Percentiles rank a stretch among this genome's conserved stretches.
These are phyloP conservation scores for Poeciliopsis gracilis DNA, from an alignment of 2,797 vertebrate genomes.

Conservation along the genomic window DNA sequence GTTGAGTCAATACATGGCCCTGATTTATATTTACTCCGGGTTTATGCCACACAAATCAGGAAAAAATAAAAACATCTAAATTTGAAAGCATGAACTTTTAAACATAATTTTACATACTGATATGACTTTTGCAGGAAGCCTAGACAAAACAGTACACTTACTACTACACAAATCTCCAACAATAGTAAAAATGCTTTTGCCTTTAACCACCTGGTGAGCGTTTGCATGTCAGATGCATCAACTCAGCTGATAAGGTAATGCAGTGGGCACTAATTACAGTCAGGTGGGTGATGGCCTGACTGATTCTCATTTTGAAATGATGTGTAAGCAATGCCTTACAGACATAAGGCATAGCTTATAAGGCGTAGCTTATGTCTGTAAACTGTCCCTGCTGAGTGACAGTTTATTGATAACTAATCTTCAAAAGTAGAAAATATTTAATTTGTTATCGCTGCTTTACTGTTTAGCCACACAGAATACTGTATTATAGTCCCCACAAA, in stretches of 20 bases:
- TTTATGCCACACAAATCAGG: neutral
- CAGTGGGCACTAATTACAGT: too few species aligned
- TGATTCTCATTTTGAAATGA: too few species aligned
- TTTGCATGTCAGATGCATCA: neutral
- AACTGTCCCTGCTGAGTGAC: neutral
- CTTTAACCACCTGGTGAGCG: neutral
- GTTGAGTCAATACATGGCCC: neutral
- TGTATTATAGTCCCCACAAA: too few species aligned
- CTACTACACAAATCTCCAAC: neutral
- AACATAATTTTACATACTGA: neutral
- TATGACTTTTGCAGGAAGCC: neutral
- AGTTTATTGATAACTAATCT: neutral
- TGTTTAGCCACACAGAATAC: neutral
- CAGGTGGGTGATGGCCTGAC: too few species aligned
- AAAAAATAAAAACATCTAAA: neutral
- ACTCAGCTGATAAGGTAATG: too few species aligned
- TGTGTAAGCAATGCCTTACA: too few species aligned
- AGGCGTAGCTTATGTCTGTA: too few species aligned
- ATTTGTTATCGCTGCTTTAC: neutral
- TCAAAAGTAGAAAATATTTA: neutral
- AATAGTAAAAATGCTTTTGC: neutral
- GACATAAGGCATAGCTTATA: too few species aligned
- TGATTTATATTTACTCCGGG: neutral
- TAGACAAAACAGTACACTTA: neutral
- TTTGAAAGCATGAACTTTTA: neutral